Base-by-base conservation (phyloP, 1,140 invertebrate species). In the Calliphora vicina region DNA sequence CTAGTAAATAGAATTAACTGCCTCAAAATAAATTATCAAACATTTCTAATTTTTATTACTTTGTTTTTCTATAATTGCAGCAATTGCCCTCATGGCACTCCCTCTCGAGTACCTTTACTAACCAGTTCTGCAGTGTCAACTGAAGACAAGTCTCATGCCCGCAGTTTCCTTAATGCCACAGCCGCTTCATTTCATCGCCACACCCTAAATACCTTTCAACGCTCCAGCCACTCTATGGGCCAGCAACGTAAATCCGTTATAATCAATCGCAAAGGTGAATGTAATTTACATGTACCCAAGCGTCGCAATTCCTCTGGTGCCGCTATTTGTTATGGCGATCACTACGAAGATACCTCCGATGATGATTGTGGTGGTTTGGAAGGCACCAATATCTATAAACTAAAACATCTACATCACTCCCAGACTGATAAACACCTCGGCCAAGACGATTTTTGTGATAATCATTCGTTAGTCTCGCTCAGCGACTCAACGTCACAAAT, bases 71-170 rank as follows among this genome's bases (percentile, higher is more conserved):
- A n/a, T 71, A 17, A 20, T 82, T 13, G 71, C 83, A 90, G 84
- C 91, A 94, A 93, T 85, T 93, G 92, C 88, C 91, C 91, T 17
- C 94, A 95, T 86, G 94, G 94, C 82, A 95, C 95, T 9, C 94
- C 95, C 73, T 95, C 94, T 72, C 91, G 94, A 86, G 92, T 95
- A 85, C 94, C 95, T 84, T 91, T 95, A 81, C 94, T 95, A 26
- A 82, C 35, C 5, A 35, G 42, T 42, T 50, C 72, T 4, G 15
- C 13, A 6, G 26, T 27, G 43, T 61, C 20, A 13, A 50, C 25
- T 12, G 50, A 71, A n/a, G 71, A 42, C 67, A 71, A 13, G 20
- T 43, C 26, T 6, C n/a, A 10, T 9, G 15, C 43, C 25, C 85
- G 87, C 25, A 84, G 86, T 23, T 82, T 87, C 17, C 23, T 87